Percentiles rank a stretch among this genome's conserved stretches.
Conservation (phyloP, 2,888 invertebrate genomes). For the Tanytarsus gracilentus region DNA sequence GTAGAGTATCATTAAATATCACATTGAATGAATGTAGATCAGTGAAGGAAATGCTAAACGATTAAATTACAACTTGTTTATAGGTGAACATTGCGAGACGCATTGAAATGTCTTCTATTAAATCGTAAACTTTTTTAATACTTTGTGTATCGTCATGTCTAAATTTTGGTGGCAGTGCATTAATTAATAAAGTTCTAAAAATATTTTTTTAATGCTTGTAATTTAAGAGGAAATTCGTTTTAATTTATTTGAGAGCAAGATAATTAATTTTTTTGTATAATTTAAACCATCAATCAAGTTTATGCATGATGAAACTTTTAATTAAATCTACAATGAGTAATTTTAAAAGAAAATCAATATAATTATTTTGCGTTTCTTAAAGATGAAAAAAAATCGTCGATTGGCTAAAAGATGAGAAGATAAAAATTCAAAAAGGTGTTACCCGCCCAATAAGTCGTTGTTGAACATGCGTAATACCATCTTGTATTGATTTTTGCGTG, state of each 20-base stretch:
- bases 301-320: too few species aligned
- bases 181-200: too few species aligned
- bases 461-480: constrained; percentile 9
- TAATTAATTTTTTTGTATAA: too few species aligned
- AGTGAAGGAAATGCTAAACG: constrained; percentile 26
- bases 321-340: neutral
- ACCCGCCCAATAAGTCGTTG: constrained; percentile 1
- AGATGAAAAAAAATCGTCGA: neutral
- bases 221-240: too few species aligned
- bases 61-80: constrained; percentile 27
- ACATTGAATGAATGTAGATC: constrained; percentile 27
- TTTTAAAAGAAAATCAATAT: neutral
- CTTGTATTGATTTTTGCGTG: neutral
- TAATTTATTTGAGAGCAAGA: too few species aligned
- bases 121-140: too few species aligned
- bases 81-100: too few species aligned
- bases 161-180: too few species aligned
- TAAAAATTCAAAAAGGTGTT: neutral
- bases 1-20: neutral
- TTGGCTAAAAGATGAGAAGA: neutral
- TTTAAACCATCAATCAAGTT: too few species aligned
- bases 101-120: too few species aligned
- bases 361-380: neutral
- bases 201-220: too few species aligned
- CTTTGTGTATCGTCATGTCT: too few species aligned